phyloP scores from a whole-genome alignment of 2,888 invertebrate genomes.

The Pachydiplax longipennis region DNA sequence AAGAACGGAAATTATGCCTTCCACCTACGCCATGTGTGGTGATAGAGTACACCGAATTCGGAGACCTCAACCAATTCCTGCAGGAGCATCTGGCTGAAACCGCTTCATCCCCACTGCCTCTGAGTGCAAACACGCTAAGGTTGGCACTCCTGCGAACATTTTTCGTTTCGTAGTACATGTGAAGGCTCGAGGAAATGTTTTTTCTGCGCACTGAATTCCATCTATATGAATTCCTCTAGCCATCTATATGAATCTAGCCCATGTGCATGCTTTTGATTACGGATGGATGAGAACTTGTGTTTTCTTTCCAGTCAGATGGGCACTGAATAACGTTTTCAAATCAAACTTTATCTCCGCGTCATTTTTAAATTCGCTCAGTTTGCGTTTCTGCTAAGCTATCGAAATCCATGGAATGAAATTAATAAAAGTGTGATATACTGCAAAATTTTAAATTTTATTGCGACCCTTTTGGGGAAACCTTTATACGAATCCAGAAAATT shows the following conservation, averaged over 20 bases:
- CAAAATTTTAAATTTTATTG: background rate
- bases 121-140: slow-evolving; percentile 74
- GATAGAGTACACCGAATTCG: slow-evolving; percentile 83
- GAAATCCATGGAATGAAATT: background rate
- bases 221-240: too few relatives aligned
- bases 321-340: too few relatives aligned
- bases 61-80: slow-evolving; percentile 83
- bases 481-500: background rate
- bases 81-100: slow-evolving; percentile 76
- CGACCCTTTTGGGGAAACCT: background rate
- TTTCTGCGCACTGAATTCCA: too few relatives aligned
- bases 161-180: too few relatives aligned
- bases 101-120: slow-evolving; percentile 66
- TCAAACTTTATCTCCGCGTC: too few relatives aligned
- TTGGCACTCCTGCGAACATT: slow-evolving; percentile 56
- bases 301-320: too few relatives aligned
- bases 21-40: slow-evolving; percentile 74
- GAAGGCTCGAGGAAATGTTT: too few relatives aligned
- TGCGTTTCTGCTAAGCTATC: too few relatives aligned
- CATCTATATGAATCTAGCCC: too few relatives aligned
- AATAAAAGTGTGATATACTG: background rate
- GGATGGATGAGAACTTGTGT: too few relatives aligned
- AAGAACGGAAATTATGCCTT: background rate
- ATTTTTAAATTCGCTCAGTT: too few relatives aligned
- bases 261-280: too few relatives aligned